Percentiles rank a stretch among this genome's conserved stretches.
Evolutionary conservation across 2,113 vertebrate genomes (phyloP).

Genomic region (Sander vitreus): DNA sequence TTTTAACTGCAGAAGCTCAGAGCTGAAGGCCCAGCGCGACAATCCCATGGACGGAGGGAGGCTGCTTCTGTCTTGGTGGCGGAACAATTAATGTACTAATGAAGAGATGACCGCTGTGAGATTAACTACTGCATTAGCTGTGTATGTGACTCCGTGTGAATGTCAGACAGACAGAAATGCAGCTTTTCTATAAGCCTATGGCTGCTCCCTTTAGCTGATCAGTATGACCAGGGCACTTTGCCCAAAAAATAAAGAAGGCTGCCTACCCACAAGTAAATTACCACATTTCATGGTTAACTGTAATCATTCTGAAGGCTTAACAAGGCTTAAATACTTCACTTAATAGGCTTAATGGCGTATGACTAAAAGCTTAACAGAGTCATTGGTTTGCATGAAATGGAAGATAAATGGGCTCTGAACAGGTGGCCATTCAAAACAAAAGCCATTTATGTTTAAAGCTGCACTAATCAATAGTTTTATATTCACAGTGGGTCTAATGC

Average conservation of each 20-base stretch:
- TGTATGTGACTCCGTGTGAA: neutral
- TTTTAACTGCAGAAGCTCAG: constrained; percentile 57
- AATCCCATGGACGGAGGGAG: constrained; percentile 19
- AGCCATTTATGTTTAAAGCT: neutral
- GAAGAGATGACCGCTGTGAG: constrained; percentile 44
- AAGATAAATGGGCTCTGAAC: constrained; percentile 27
- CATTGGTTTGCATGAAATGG: constrained; percentile 51
- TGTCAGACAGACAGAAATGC: neutral
- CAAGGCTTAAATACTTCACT: constrained; percentile 53
- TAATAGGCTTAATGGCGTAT: constrained; percentile 59
- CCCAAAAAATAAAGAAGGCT: constrained; percentile 19
- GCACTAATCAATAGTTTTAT: neutral
- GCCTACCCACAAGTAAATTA: constrained; percentile 43
- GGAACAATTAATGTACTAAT: constrained; percentile 50
- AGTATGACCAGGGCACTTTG: constrained; percentile 17
- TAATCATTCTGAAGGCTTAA: constrained; percentile 59
- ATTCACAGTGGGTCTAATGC: neutral
- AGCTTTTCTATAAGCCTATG: neutral
- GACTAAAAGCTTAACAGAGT: constrained; percentile 53
- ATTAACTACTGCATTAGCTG: constrained; percentile 11
- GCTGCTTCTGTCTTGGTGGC: constrained; percentile 26
- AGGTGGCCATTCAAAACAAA: constrained; percentile 21
- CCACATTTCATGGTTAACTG: constrained; percentile 54
- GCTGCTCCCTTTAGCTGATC: constrained; percentile 8
- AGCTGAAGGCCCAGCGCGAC: neutral